Percentiles rank a stretch among this genome's conserved stretches.
These are phyloP conservation scores for Ceyx melanurus DNA, from an alignment of 2,113 vertebrate genomes.

Conservation along the genomic window DNA sequence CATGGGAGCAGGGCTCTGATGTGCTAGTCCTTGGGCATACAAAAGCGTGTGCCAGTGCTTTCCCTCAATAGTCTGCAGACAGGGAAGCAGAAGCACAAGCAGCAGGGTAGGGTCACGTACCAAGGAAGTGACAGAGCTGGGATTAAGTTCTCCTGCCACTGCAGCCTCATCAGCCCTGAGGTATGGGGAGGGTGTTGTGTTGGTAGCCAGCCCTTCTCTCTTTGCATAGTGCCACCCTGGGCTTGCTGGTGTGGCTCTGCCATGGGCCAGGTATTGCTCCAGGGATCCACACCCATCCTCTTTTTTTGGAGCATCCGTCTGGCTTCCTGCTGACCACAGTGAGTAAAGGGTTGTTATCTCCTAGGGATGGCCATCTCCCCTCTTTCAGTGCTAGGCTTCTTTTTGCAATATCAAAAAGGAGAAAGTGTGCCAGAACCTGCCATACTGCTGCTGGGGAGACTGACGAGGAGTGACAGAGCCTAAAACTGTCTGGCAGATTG, in stretches of 20 bases:
- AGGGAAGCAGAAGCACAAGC: background rate
- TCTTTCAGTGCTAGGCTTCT: background rate
- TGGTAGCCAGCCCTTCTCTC: background rate
- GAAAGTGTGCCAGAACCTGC: background rate
- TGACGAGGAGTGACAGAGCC: slow-evolving; percentile 50
- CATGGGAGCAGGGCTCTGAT: background rate
- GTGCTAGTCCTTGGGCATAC: background rate
- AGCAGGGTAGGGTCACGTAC: background rate
- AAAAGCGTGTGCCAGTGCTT: rapidly evolving
- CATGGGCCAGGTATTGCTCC: background rate
- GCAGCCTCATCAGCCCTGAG: background rate
- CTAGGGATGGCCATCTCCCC: background rate
- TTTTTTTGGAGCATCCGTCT: background rate
- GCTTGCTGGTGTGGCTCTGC: background rate
- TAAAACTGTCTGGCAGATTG: slow-evolving; percentile 60
- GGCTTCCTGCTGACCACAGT: background rate
- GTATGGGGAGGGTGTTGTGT: background rate
- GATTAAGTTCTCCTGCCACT: background rate
- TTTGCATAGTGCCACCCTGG: background rate
- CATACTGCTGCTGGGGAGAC: slow-evolving; percentile 23
- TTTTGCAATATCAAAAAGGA: background rate
- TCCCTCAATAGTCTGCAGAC: background rate
- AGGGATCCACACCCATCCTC: background rate
- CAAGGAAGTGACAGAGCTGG: background rate
- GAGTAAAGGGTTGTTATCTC: background rate